A percentile compares a stretch with the other conserved stretches of the same genome.
Conservation (phyloP, 2,113 vertebrate genomes). For the Sapajus apella region DNA sequence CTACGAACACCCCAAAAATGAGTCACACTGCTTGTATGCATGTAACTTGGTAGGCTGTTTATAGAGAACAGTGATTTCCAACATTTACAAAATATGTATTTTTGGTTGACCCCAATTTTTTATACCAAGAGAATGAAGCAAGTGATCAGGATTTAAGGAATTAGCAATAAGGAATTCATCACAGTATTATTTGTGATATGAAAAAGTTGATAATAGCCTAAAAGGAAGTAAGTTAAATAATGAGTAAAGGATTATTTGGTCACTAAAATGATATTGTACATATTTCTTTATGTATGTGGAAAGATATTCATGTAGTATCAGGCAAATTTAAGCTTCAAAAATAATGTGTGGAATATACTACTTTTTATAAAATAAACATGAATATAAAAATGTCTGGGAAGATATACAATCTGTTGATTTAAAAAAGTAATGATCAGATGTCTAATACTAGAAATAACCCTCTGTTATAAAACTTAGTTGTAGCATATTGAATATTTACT, state of each 20-base stretch:
- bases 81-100: neutral
- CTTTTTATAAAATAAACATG: neutral
- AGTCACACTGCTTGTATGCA: neutral
- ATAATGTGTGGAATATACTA: neutral
- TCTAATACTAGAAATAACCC: constrained; percentile 78
- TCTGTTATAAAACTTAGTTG: constrained; percentile 69
- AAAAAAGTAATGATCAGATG: constrained; percentile 53
- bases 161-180: neutral
- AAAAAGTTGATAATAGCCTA: neutral
- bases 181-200: neutral
- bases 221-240: neutral
- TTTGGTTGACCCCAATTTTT: neutral
- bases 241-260: neutral
- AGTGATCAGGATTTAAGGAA: neutral
- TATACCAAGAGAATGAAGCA: neutral
- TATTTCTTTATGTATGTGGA: neutral
- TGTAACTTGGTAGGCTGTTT: neutral
- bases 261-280: neutral
- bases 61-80: neutral
- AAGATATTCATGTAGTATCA: neutral
- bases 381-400: constrained; percentile 3
- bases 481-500: constrained; percentile 57
- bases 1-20: neutral
- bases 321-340: neutral
- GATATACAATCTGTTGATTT: neutral